phyloP scores from a whole-genome alignment of 2,797 vertebrate genomes.

The Okamejei kenojei region DNA sequence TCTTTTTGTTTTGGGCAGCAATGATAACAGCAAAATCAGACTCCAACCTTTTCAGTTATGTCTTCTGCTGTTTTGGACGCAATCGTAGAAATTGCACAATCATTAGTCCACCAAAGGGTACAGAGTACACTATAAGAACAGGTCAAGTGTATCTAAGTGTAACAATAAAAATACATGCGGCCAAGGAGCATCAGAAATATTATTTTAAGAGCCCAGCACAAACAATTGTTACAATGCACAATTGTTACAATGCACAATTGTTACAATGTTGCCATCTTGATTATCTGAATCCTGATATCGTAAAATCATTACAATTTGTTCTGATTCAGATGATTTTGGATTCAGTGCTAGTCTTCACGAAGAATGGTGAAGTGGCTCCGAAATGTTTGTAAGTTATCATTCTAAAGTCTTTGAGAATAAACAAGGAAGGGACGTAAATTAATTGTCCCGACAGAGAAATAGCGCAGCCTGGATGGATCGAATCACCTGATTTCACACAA shows the following conservation, averaged over 20 bases:
- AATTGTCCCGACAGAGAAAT: background rate
- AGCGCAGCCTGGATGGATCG: background rate
- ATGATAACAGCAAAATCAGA: too few relatives aligned
- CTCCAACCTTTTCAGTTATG: too few relatives aligned
- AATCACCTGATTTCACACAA: background rate
- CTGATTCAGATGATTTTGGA: background rate
- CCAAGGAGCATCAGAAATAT: background rate
- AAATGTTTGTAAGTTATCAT: background rate
- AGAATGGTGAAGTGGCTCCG: background rate
- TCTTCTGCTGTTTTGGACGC: background rate
- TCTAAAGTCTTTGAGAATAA: background rate
- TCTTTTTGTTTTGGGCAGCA: too few relatives aligned
- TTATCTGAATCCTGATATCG: background rate
- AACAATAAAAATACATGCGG: background rate
- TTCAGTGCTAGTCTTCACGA: background rate
- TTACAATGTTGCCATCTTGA: background rate
- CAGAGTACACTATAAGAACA: background rate
- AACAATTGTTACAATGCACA: background rate
- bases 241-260: background rate
- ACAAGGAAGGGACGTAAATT: background rate
- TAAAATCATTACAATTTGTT: constrained; percentile 11
- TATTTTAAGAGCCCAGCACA: background rate
- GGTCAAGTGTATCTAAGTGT: background rate
- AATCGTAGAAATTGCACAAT: background rate
- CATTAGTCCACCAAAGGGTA: background rate